A percentile compares a stretch with the other conserved stretches of the same genome.
phyloP scores from a whole-genome alignment of 2,888 invertebrate species.

The Agrochola lychnidis region DNA sequence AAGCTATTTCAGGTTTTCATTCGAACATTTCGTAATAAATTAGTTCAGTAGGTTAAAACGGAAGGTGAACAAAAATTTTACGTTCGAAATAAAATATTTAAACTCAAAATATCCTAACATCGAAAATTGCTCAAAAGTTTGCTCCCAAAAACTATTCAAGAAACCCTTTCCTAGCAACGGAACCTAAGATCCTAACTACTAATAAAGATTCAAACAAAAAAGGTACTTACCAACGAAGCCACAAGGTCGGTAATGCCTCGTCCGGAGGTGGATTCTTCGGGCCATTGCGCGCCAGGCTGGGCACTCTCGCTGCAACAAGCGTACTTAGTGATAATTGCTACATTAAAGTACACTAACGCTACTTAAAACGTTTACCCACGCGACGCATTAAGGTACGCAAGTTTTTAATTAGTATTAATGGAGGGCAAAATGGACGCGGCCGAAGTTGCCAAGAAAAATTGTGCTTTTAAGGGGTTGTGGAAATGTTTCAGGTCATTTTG shows the following conservation, averaged over 20 bases:
- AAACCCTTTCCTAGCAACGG: conserved; percentile 7
- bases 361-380: conserved; percentile 55
- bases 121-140: conserved; percentile 1
- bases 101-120: background rate
- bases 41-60: background rate
- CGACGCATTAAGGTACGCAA: conserved; percentile 62
- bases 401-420: conserved; percentile 67
- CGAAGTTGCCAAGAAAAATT: conserved; percentile 54
- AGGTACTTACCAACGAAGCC: conserved; percentile 82
- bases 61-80: background rate
- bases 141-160: conserved; percentile 34
- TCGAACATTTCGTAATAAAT: background rate
- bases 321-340: conserved; percentile 60
- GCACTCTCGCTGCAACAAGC: conserved; percentile 84
- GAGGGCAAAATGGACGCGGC: conserved; percentile 46
- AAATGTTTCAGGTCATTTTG: conserved; percentile 25
- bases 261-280: conserved; percentile 71
- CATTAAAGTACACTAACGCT: conserved; percentile 54
- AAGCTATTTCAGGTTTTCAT: too few relatives aligned
- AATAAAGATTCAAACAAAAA: conserved; percentile 38
- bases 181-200: background rate
- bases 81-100: background rate
- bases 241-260: conserved; percentile 82
- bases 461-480: conserved; percentile 47
- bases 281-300: conserved; percentile 80